These are phyloP conservation scores for Lithobates sylvaticus DNA, from an alignment of 2,797 vertebrate species.

Conservation along the genomic window DNA sequence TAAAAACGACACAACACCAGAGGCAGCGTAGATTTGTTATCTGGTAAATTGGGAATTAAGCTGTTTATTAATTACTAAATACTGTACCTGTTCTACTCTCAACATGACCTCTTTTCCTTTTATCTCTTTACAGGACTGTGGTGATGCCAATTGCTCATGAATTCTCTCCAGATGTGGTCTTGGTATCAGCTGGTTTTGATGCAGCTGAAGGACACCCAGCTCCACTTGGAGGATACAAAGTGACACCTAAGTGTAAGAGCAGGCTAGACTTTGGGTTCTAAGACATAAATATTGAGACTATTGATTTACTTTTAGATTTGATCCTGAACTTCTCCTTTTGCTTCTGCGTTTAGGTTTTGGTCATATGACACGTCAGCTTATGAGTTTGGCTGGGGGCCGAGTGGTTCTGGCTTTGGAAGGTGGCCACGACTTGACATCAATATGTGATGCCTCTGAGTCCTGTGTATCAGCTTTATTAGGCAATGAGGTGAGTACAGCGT, in stretches of 20 bases:
- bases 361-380: conserved; percentile 92
- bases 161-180: conserved; percentile 91
- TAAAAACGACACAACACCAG: too few species aligned
- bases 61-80: neutral
- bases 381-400: conserved; percentile 89
- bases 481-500: conserved; percentile 79
- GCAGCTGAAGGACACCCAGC: conserved; percentile 87
- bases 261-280: neutral
- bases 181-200: conserved; percentile 93
- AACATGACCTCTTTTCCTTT: neutral
- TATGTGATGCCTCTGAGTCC: conserved; percentile 94
- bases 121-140: conserved; percentile 79
- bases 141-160: conserved; percentile 93
- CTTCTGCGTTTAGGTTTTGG: conserved; percentile 83
- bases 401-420: conserved; percentile 91
- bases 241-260: conserved; percentile 91
- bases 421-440: conserved; percentile 94
- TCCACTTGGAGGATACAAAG: conserved; percentile 87
- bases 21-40: too few species aligned
- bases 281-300: neutral
- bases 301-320: neutral
- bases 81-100: neutral
- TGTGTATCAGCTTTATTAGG: conserved; percentile 91
- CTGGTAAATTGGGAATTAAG: neutral
- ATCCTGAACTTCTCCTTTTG: neutral